Base-by-base conservation (phyloP, 2,113 vertebrate genomes). In the Chaetura pelagica region DNA sequence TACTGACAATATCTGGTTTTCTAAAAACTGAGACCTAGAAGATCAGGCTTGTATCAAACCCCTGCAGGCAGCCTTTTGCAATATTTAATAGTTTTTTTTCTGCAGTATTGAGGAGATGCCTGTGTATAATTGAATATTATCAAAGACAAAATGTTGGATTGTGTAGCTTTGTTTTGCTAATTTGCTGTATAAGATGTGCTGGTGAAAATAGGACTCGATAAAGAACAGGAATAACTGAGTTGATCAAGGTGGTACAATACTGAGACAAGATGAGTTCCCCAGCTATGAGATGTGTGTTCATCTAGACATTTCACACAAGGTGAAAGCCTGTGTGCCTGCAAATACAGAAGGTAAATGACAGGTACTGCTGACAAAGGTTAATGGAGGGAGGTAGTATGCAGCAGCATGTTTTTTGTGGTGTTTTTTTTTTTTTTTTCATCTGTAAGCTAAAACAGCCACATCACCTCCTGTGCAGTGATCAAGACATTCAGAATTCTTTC, bases 291-390 rank as follows among this genome's bases (percentile, higher is more conserved):
- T 11, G 4, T 7, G 13, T 54, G 27, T 35, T 68, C 62, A 75
- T 10, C 22, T 30, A 26, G 30, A 42, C 34, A 62, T 66, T 6
- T 10, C 46, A 27, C 29, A 22, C 20, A 15, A 66, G n/a, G 63
- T 52, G 35, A 44, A 35, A 57, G 48, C 15, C 10, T 27, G 7
- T 57, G 46, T 32, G 30, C 52, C 62, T 63, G 26, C 21, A n/a
- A 12, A 18, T 48, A 26, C 44, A 0, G 0, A 20, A 35, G 17
- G 24, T 4, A 3, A 1, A 4, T 38, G 35, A 32, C 3, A 46
- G 64, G 61, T 38, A 7, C 46, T 69, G 22, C 59, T 73, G 55
- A 17, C 73, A 66, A 13, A 21, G 26, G 26, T 3, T 62, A 7
- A 2, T 84, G n/a, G 9, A 62, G 12, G 14, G 9, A 92, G 46